Base-by-base conservation (phyloP, 2,888 invertebrate genomes). In the Chrysopilus asiliformis region DNA sequence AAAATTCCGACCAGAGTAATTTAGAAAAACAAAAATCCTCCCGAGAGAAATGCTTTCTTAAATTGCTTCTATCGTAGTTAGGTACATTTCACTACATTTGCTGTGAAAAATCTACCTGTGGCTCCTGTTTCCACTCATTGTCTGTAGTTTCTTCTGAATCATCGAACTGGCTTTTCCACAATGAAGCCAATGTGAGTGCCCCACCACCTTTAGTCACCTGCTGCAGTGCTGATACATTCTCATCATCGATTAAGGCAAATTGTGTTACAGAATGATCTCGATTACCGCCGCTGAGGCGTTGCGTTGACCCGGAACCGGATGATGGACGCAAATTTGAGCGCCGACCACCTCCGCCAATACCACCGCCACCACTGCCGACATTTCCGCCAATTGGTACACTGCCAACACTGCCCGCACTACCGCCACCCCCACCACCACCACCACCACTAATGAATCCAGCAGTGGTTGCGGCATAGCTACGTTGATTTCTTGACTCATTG, bases 91-190 rank as follows among this genome's bases (percentile, higher is more conserved):
- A n/a, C n/a, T n/a, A n/a, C n/a, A n/a, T n/a, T n/a, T n/a, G 6
- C 7, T 26, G 8, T 15, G 16, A 30, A 12, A 19, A 20, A 6
- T 39, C 43, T 50, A 58, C 60, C 55, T 58, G 66, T 48, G 75
- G 73, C 49, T 89, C 89, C 45, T 83, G 86, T 53, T 86, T 87
- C 85, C 89, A 89, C 58, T 90, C 90, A 60, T 90, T 89, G 57
- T 91, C 90, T 0, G 87, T 87, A 32, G 89, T 87, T 52, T 91
- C 91, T 47, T 93, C 91, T 0, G 90, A 90, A 57, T 93, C 91
- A 52, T 91, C 91, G 57, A 93, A 93, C 57, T 93, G 91, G 1
- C 90, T 90, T 56, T 91, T 91, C 90, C 93, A 93, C 53, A 85
- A 85, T 13, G 91, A 91, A 2, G 87, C 91, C 12, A 94, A 65